Evolutionary conservation across 2,888 invertebrate genomes (phyloP), one percentile per base, ranked within the genome.

Genomic region (Rhorus exstirpatorius): DNA sequence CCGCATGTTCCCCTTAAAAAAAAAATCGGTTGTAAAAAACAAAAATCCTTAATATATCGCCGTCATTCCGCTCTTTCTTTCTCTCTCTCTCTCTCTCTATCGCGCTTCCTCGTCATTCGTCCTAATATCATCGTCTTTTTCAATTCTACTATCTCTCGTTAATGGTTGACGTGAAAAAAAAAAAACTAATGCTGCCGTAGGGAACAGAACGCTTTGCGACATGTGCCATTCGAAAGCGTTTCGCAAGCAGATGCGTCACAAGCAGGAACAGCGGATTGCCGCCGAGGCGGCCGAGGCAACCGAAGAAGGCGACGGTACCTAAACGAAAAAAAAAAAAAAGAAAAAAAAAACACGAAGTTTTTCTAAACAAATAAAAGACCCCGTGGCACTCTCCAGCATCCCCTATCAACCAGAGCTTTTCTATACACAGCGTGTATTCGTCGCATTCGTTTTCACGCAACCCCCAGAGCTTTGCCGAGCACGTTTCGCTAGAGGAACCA

Each of bases 201-300:
- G 97, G 97, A 97, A 97, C 96, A 97, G 96, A 96, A 97, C 97
- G 90, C 95, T 97, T 93, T 97, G 97, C 94, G 97, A 97, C 94
- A 94, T 96, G 93, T 97, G 97, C 95, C 96, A 94, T 94, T 95
- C 96, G 88, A 96, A 96, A 94, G 94, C 95, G 89, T 94, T 94
- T 93, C 96, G 96, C 94, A 97, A 95, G 94, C 92, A 92, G 92
- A 93, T 94, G 89, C 94, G 94, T 83, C 93, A 94, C 92, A 96
- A 96, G 95, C 95, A 96, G 94, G 94, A 92, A 93, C 94, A 88
- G 91, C 90, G 93, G 89, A 84, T 7, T 55, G 84, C 72, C 70
- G 84, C 84, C 77, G 89, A 90, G 46, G 88, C 87, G 78, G 38
- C 38, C 38, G 88, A 89, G 84, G 93, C 93, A 81, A 94, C 93